Evolutionary conservation across 2,888 invertebrate genomes (phyloP).

Genomic region (Eubasilissa splendida): DNA sequence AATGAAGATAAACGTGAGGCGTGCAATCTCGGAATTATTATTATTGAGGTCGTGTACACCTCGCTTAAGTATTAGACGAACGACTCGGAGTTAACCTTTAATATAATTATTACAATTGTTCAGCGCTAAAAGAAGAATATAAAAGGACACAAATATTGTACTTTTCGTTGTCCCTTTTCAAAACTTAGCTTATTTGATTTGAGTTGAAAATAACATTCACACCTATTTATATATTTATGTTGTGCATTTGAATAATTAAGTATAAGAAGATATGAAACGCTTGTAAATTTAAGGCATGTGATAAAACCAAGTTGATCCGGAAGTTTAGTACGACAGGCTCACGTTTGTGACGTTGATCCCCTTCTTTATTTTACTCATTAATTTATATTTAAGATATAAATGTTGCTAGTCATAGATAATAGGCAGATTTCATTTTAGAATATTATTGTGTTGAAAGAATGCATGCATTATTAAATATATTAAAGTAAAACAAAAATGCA

Average conservation of each 20-base stretch:
- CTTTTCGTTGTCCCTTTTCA: too few relatives aligned
- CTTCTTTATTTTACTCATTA: constrained; percentile 9
- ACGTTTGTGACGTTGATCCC: constrained; percentile 2
- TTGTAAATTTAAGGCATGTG: constrained; percentile 49
- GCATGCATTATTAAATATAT: neutral
- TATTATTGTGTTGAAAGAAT: too few relatives aligned
- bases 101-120: too few relatives aligned
- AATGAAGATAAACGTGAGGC: neutral
- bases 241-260: neutral
- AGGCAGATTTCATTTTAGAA: neutral
- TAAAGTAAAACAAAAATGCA: constrained; percentile 16
- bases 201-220: too few relatives aligned
- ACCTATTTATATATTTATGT: neutral
- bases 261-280: constrained; percentile 44
- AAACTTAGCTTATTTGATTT: too few relatives aligned
- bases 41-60: too few relatives aligned
- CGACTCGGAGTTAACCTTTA: too few relatives aligned
- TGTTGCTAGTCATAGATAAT: constrained; percentile 2
- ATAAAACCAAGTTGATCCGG: constrained; percentile 37
- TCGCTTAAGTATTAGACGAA: too few relatives aligned
- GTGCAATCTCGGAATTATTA: too few relatives aligned
- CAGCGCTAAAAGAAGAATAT: too few relatives aligned
- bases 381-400: constrained; percentile 17
- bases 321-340: neutral
- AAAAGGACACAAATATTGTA: too few relatives aligned